These are phyloP conservation scores for Charanyca ferruginea DNA, from an alignment of 2,888 invertebrate genomes.

Conservation along the genomic window DNA sequence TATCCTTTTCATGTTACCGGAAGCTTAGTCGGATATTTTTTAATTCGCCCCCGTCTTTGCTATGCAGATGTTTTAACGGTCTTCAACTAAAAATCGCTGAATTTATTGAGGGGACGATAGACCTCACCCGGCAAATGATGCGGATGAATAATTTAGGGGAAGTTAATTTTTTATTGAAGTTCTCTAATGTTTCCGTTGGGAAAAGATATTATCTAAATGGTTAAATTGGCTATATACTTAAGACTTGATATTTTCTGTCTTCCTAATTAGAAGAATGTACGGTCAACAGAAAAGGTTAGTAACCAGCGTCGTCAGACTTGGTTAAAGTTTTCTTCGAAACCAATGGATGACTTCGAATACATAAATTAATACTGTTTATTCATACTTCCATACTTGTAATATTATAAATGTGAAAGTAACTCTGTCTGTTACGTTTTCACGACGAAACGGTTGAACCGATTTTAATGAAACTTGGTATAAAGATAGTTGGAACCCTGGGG, in stretches of 20 bases:
- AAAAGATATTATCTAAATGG: constrained; percentile 7
- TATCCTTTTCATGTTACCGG: constrained; percentile 2
- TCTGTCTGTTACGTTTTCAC: too few species aligned
- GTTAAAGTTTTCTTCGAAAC: too few species aligned
- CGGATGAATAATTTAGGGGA: constrained; percentile 57
- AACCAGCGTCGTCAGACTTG: too few species aligned
- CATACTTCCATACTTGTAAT: too few species aligned
- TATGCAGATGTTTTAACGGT: constrained; percentile 67
- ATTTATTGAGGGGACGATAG: constrained; percentile 51
- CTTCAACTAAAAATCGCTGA: constrained; percentile 41
- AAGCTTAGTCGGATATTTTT: constrained; percentile 12
- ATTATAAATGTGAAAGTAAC: too few species aligned
- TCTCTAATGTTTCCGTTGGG: constrained; percentile 18
- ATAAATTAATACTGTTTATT: too few species aligned
- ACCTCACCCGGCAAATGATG: constrained; percentile 47
- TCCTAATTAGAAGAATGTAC: background rate
- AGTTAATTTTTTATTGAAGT: constrained; percentile 33
- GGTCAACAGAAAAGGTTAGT: too few species aligned
- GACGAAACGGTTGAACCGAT: too few species aligned
- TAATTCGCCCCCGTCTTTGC: constrained; percentile 32
- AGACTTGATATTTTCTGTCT: background rate
- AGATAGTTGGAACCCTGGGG: too few species aligned
- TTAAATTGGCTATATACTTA: constrained; percentile 10
- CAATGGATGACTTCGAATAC: too few species aligned
- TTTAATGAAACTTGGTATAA: too few species aligned